Evolutionary conservation across 2,113 vertebrate species (phyloP).

Genomic region (Gymnocephalus cernua): DNA sequence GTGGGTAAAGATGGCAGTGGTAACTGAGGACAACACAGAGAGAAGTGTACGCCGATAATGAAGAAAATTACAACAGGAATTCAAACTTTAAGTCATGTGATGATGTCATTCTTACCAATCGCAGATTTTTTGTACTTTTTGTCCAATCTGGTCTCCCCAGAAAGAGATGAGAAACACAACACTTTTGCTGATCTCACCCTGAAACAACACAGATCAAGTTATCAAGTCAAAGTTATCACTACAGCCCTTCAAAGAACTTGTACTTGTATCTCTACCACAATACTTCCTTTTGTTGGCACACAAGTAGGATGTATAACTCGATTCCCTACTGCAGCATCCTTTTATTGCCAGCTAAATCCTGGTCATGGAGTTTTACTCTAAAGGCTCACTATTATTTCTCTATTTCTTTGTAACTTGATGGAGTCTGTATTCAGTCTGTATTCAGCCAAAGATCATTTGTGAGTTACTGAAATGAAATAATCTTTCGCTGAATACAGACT

Average conservation of each 20-base stretch:
- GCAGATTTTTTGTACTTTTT: slow-evolving; percentile 98
- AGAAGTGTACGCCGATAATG: background rate
- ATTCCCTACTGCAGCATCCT: background rate
- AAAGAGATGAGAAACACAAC: slow-evolving; percentile 96
- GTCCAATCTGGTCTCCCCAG: slow-evolving; percentile 98
- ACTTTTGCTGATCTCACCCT: slow-evolving; percentile 93
- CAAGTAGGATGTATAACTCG: background rate
- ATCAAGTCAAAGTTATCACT: background rate
- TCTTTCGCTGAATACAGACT: background rate
- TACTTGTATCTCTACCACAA: background rate
- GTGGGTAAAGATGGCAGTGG: slow-evolving; percentile 96
- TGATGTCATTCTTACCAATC: slow-evolving; percentile 88
- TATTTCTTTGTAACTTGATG: background rate
- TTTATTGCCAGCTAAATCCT: background rate
- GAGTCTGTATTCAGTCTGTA: too few species aligned
- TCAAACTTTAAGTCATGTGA: background rate
- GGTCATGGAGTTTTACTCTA: background rate
- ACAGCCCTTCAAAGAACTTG: background rate
- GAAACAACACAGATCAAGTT: slow-evolving; percentile 49
- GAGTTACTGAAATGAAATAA: too few species aligned
- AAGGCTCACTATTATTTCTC: background rate
- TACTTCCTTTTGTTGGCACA: background rate
- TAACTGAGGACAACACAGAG: slow-evolving; percentile 84
- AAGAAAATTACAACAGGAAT: background rate
- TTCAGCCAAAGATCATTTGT: too few species aligned